Conservation (phyloP, 2,113 vertebrate genomes). For the Platichthys stellatus region DNA sequence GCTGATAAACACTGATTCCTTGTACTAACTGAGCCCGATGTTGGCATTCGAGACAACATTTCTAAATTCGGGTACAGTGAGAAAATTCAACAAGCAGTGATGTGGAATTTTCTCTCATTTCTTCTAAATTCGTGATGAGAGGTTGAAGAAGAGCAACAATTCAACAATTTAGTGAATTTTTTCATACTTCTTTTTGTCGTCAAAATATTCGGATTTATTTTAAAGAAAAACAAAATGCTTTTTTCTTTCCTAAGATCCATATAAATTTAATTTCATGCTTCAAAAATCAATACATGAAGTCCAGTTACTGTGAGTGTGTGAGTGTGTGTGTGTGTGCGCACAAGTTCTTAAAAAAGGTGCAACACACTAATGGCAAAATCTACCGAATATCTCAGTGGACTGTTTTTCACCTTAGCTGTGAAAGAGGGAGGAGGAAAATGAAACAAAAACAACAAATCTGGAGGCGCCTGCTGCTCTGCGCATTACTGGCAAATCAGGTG, state of each 20-base stretch:
- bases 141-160: slow-evolving; percentile 35
- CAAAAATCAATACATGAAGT: slow-evolving; percentile 39
- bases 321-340: neutral
- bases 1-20: slow-evolving; percentile 72
- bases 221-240: neutral
- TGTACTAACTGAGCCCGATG: slow-evolving; percentile 67
- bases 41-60: slow-evolving; percentile 54
- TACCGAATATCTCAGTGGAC: slow-evolving; percentile 50
- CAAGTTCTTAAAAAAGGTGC: slow-evolving; percentile 57
- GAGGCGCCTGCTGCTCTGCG: slow-evolving; percentile 52
- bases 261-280: slow-evolving; percentile 33
- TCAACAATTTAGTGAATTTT: slow-evolving; percentile 31
- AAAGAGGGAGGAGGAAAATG: slow-evolving; percentile 45
- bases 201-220: slow-evolving; percentile 2
- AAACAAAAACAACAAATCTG: slow-evolving; percentile 67
- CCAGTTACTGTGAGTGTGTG: slow-evolving; percentile 8
- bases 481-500: slow-evolving; percentile 62
- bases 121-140: slow-evolving; percentile 58
- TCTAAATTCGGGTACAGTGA: slow-evolving; percentile 70
- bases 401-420: slow-evolving; percentile 72
- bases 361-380: slow-evolving; percentile 48
- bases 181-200: slow-evolving; percentile 26
- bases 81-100: slow-evolving; percentile 55
- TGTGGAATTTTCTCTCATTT: slow-evolving; percentile 49
- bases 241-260: neutral